Evolutionary conservation across 2,797 vertebrate genomes (phyloP).

Genomic region (Cryptoblepharus egeriae): DNA sequence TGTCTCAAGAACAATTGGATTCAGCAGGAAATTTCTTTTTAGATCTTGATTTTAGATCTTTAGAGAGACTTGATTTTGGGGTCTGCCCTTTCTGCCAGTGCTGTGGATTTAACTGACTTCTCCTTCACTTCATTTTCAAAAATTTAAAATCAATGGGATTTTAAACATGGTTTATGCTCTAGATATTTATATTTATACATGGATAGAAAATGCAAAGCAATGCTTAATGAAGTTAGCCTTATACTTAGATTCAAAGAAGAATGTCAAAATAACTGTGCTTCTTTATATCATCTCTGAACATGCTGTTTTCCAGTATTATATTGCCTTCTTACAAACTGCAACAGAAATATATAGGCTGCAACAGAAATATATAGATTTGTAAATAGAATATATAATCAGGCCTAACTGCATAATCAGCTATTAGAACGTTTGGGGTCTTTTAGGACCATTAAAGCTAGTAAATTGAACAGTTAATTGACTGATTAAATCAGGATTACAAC

Average conservation of each 20-base stretch:
- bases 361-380: neutral
- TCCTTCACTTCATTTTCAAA: no score
- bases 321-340: no score
- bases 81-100: no score
- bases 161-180: conserved; percentile 7
- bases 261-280: neutral
- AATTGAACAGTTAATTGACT: conserved; percentile 32
- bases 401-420: neutral
- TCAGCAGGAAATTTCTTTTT: no score
- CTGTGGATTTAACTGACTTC: no score
- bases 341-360: neutral
- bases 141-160: neutral
- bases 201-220: neutral
- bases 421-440: neutral
- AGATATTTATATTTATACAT: neutral
- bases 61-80: no score
- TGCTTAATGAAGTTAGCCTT: neutral
- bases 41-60: no score
- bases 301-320: no score
- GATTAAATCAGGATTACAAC: neutral
- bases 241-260: neutral
- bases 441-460: neutral
- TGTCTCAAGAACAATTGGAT: no score
- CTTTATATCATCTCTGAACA: neutral
- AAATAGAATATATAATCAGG: neutral